Evolutionary conservation across 2,797 vertebrate species (phyloP), one percentile per base, ranked within the genome.

Genomic region (Onychomys arenicola): DNA sequence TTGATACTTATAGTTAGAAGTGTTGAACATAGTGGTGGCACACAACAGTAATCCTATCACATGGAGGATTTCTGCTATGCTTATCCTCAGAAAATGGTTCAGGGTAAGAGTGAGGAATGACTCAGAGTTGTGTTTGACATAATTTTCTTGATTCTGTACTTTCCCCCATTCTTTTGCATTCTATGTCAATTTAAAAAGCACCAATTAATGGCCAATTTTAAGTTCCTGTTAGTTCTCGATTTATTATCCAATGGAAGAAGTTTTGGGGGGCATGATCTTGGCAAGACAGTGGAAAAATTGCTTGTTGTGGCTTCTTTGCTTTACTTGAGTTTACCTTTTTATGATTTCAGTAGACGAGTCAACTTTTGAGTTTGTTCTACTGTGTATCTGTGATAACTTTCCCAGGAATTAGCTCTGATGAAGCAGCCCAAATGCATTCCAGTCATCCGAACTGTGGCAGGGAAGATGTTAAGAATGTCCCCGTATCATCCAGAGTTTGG

Each of bases 181-280:
- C 75, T 87, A 1, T 94, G 61, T 96, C 94, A 92, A 14, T 92
- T 97, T 95, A 93, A 93, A 96, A 96, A 93, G 76, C 52, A 55
- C 40, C 94, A 34, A 78, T 89, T 86, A 91, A 93, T 95, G 37
- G 52, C 77, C 73, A 93, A 93, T 96, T 95, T 97, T 95, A 81
- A 57, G 76, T 90, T 96, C 3, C 37, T 78, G 2, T 94, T 92
- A 77, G 84, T 85, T 95, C 9, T 93, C 67, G 89, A 95, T 80
- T 96, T 96, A 95, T 95, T 96, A 87, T 82, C 46, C 7, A 40
- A 81, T 97, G 65, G 65, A 92, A 82, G 37, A 93, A 69, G 43
- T 90, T 97, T 90, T 73, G 94, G 91, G 19, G 90, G 34, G 13
- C 43, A 89, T 87, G 32, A 73, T 84, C 80, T 96, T 96, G 40